These are phyloP conservation scores for Sebastes nivosus DNA, from an alignment of 2,797 vertebrate genomes.

Conservation along the genomic window DNA sequence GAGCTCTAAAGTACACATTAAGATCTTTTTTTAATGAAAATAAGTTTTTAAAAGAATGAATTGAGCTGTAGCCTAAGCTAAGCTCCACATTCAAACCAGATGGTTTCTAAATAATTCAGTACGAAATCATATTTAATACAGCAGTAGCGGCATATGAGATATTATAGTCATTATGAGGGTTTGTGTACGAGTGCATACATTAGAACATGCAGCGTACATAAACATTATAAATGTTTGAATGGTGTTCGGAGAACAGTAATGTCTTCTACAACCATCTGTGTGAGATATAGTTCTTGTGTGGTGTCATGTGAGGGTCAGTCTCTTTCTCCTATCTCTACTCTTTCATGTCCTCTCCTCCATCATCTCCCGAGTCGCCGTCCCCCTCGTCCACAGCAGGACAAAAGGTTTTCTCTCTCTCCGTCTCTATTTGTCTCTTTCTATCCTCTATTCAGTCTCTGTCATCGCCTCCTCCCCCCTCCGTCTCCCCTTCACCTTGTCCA, in stretches of 20 bases:
- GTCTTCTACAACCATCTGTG: neutral
- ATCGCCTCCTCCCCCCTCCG: neutral
- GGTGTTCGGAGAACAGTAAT: neutral
- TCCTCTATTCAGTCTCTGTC: conserved; percentile 49
- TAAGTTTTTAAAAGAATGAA: neutral
- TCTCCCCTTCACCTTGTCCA: conserved; percentile 43
- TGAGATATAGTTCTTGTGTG: neutral
- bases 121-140: conserved; percentile 30
- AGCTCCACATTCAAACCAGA: conserved; percentile 9
- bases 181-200: neutral
- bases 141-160: neutral
- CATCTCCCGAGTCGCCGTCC: neutral
- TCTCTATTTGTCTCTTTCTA: conserved; percentile 10
- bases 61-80: neutral
- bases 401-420: neutral
- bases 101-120: conserved; percentile 40
- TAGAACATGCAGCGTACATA: neutral
- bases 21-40: neutral
- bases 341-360: neutral
- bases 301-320: neutral
- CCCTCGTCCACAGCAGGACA: conserved; percentile 3
- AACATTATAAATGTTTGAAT: conserved; percentile 17
- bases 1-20: neutral
- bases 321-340: neutral
- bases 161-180: neutral